Conservation (phyloP, 2,113 vertebrate species). For the Lamprologus sp. region DNA sequence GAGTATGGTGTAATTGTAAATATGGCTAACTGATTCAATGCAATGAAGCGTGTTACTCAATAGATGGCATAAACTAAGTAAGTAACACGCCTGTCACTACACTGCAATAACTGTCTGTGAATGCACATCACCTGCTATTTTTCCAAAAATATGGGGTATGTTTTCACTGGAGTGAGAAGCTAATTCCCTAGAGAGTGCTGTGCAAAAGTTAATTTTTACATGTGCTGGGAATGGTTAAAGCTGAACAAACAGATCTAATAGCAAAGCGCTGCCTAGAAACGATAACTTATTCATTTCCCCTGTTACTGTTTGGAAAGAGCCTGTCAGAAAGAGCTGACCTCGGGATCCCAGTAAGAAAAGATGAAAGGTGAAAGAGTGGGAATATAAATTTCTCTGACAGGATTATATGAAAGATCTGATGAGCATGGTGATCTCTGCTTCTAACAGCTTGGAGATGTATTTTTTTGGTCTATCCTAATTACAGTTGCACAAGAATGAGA, state of each 20-base stretch:
- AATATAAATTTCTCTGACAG: not conserved
- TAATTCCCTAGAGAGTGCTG: not conserved
- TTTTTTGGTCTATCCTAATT: not conserved
- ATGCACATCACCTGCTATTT: not conserved
- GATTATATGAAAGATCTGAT: not conserved
- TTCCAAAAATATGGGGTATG: not conserved
- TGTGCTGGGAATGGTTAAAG: slow-evolving; percentile 25
- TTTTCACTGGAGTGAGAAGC: not conserved
- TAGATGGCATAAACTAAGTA: not conserved
- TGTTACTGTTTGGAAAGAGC: not conserved
- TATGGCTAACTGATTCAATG: not conserved
- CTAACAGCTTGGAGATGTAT: not conserved
- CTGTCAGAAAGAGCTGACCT: not conserved
- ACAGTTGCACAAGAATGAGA: not conserved
- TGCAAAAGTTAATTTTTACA: slow-evolving; percentile 45
- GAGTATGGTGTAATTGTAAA: not conserved
- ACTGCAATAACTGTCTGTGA: not conserved
- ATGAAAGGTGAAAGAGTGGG: not conserved
- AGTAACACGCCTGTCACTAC: not conserved
- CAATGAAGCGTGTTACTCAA: not conserved
- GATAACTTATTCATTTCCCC: slow-evolving; percentile 2
- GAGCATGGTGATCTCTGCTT: not conserved
- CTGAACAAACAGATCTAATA: slow-evolving; percentile 46
- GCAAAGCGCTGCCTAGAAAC: not conserved
- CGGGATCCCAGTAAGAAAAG: not conserved